Conservation (phyloP, 2,113 vertebrate species). For the Lagopus leucura region DNA sequence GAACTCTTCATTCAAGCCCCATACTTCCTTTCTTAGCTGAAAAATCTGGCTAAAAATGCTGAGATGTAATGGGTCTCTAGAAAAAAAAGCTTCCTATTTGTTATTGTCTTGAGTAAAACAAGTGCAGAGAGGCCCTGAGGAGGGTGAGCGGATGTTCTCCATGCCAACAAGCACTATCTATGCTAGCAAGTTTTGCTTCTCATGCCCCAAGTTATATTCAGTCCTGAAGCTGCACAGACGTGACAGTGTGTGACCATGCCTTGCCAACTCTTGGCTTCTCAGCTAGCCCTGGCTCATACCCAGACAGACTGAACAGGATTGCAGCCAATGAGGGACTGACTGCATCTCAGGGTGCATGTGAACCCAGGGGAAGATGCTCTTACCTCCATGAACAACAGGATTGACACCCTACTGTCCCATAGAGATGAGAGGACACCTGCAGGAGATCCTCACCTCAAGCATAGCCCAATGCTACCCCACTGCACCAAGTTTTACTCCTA, state of each 20-base stretch:
- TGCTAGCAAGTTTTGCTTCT: not conserved
- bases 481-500: not conserved
- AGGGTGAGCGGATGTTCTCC: not conserved
- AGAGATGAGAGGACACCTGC: not conserved
- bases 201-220: not conserved
- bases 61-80: not conserved
- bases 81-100: not conserved
- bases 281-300: slow-evolving; percentile 3
- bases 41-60: not conserved
- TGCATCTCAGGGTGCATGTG: not conserved
- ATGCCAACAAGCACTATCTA: not conserved
- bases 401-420: not conserved
- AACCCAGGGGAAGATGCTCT: not conserved
- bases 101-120: not conserved
- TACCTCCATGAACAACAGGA: not conserved
- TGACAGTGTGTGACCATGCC: slow-evolving; percentile 15
- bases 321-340: not conserved
- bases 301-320: not conserved
- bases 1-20: not conserved
- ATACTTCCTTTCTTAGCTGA: not conserved
- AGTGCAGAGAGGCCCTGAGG: not conserved
- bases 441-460: not conserved
- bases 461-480: not conserved
- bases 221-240: slow-evolving; percentile 9
- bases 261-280: slow-evolving; percentile 19